These are phyloP conservation scores for Eristalis pertinax DNA, from an alignment of 2,888 invertebrate species.

Conservation along the genomic window DNA sequence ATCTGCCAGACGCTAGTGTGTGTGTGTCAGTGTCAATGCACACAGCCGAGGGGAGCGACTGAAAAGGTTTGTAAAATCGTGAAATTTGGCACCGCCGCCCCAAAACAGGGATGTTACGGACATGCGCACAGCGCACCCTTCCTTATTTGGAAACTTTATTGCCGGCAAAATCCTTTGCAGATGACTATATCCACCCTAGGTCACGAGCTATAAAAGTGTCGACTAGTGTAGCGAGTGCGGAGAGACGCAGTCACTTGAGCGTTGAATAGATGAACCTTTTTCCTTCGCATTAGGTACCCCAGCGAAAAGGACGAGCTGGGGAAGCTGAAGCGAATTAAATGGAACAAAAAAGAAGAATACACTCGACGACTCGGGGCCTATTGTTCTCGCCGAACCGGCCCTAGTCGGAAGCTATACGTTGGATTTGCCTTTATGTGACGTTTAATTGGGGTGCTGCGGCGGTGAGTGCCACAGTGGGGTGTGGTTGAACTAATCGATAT, in stretches of 20 bases:
- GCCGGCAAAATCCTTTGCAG: slow-evolving; percentile 57
- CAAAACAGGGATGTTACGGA: slow-evolving; percentile 42
- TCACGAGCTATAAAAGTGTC: slow-evolving; percentile 70
- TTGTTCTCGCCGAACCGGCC: slow-evolving; percentile 25
- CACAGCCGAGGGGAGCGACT: slow-evolving; percentile 6
- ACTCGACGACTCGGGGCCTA: not conserved
- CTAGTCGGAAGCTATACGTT: slow-evolving; percentile 11
- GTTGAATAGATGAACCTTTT: not conserved
- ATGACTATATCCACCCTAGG: slow-evolving; percentile 66
- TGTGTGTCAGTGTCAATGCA: slow-evolving; percentile 7
- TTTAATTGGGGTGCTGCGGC: slow-evolving; percentile 30
- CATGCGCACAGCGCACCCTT: slow-evolving; percentile 51
- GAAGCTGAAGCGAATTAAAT: slow-evolving; percentile 10
- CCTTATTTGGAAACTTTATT: slow-evolving; percentile 67
- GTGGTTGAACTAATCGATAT: slow-evolving; percentile 50
- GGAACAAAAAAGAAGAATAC: slow-evolving; percentile 5
- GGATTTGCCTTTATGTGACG: slow-evolving; percentile 16
- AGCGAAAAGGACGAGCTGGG: not conserved
- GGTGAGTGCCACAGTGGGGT: slow-evolving; percentile 31
- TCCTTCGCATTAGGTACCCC: too few relatives aligned
- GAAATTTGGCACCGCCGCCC: slow-evolving; percentile 60
- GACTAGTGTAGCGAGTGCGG: slow-evolving; percentile 13
- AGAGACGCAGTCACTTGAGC: not conserved
- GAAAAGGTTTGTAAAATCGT: not conserved
- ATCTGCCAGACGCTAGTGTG: not conserved